Evolutionary conservation across 2,113 vertebrate species (phyloP), one percentile per base, ranked within the genome.

Genomic region (Electrona antarctica): DNA sequence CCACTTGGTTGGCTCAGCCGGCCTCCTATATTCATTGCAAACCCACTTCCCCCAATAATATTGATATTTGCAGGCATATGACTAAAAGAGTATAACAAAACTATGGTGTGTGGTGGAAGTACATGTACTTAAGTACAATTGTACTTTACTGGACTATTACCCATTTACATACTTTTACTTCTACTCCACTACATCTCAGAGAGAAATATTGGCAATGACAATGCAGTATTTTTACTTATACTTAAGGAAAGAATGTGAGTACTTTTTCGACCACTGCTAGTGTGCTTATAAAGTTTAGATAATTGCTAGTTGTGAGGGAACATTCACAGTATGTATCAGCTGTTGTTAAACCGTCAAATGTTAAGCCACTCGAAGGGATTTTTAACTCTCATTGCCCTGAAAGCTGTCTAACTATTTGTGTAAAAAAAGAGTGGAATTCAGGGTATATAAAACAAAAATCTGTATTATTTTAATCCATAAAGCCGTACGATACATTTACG

Each of bases 71-170:
- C 57, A 3, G 77, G 79, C 71, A 55, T 65, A 76, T 45, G 82
- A 84, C 70, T 74, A 76, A 71, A 89, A 87, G 73, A 84, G 76
- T 74, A 80, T 65, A 33, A 73, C 51, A 41, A 77, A 82, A 79
- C 54, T 69, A 29, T 74, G 70, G 68, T 79, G 73, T 54, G 21
- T 21, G 21, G 21, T 21, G 21, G 21, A 21, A 21, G 21, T 21
- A 21, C 21, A 21, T 21, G 21, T 21, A 21, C 21, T 21, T 21
- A 21, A n/a, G n/a, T n/a, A n/a, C n/a, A n/a, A n/a, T n/a, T n/a
- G n/a, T n/a, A n/a, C n/a, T n/a, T n/a, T n/a, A n/a, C n/a, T n/a
- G n/a, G n/a, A n/a, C n/a, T n/a, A n/a, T n/a, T n/a, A n/a, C n/a
- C n/a, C n/a, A n/a, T n/a, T n/a, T n/a, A n/a, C n/a, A n/a, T n/a